Evolutionary conservation across 37 sponge, comb jelly and placozoan species (phyloP).

Genomic region (Spongilla lacustris): DNA sequence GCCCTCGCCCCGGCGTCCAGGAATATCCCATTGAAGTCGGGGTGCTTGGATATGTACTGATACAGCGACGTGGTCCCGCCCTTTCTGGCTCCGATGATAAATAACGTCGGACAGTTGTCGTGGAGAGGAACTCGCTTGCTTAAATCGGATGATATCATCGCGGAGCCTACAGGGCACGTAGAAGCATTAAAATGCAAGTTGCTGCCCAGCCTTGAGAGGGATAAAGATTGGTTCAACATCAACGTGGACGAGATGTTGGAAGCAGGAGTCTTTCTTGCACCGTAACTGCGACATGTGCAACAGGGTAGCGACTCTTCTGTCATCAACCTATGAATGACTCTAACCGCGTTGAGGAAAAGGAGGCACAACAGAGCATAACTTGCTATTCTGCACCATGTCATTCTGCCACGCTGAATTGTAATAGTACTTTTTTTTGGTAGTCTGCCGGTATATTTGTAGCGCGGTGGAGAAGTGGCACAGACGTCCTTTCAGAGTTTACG

Average conservation of each 20-base stretch:
- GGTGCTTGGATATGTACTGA: conserved; percentile 80
- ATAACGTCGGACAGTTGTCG: conserved; percentile 76
- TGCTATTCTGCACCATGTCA: background rate
- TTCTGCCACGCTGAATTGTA: background rate
- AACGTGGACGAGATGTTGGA: background rate
- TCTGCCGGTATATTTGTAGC: too few species aligned
- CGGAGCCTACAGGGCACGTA: conserved; percentile 39
- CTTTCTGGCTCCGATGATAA: conserved; percentile 83
- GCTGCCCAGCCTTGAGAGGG: conserved; percentile 37
- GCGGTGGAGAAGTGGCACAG: too few species aligned
- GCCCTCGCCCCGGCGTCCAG: conserved; percentile 47
- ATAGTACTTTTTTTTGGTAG: too few species aligned
- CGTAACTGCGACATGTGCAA: background rate
- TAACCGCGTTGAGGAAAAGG: background rate
- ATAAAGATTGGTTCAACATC: background rate
- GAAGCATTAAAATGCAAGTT: conserved; percentile 38
- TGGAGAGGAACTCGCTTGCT: conserved; percentile 37
- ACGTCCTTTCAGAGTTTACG: too few species aligned
- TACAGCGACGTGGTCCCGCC: conserved; percentile 84
- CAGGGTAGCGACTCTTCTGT: background rate
- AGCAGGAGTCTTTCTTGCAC: background rate
- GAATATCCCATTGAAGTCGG: conserved; percentile 63
- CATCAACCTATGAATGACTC: background rate
- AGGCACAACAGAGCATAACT: background rate
- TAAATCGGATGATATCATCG: background rate